Conservation (phyloP, 2,113 vertebrate species). For the Hyla sarda region DNA sequence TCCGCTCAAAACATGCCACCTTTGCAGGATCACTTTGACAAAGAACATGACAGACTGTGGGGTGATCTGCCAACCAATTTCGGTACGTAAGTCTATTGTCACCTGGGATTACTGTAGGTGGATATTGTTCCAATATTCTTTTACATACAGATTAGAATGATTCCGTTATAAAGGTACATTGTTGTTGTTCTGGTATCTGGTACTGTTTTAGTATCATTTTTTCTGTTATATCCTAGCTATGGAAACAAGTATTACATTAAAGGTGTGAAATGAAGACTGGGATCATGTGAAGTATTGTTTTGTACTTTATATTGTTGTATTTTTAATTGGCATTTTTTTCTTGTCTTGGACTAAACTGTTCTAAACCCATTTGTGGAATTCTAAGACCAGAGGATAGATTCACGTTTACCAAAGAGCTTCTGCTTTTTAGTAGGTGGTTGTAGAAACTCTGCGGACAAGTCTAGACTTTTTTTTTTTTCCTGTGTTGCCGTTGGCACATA, state of each 20-base stretch:
- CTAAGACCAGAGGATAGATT: neutral
- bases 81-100: neutral
- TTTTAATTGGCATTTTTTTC: neutral
- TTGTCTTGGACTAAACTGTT: neutral
- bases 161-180: neutral
- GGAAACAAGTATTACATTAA: neutral
- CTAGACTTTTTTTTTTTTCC: neutral
- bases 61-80: neutral
- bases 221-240: neutral
- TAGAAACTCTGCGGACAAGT: constrained; percentile 31
- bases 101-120: neutral
- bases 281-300: constrained; percentile 1
- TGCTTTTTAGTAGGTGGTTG: constrained; percentile 2
- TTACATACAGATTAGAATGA: neutral
- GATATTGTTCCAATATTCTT: neutral
- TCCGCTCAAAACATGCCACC: no score
- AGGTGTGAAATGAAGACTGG: neutral
- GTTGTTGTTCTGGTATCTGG: neutral
- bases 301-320: constrained; percentile 5
- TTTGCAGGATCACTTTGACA: no score
- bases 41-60: no score
- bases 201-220: neutral
- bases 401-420: constrained; percentile 23
- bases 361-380: no score
- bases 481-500: neutral